phyloP scores from a whole-genome alignment of 2,113 vertebrate genomes.

The Beaufortia kweichowensis region DNA sequence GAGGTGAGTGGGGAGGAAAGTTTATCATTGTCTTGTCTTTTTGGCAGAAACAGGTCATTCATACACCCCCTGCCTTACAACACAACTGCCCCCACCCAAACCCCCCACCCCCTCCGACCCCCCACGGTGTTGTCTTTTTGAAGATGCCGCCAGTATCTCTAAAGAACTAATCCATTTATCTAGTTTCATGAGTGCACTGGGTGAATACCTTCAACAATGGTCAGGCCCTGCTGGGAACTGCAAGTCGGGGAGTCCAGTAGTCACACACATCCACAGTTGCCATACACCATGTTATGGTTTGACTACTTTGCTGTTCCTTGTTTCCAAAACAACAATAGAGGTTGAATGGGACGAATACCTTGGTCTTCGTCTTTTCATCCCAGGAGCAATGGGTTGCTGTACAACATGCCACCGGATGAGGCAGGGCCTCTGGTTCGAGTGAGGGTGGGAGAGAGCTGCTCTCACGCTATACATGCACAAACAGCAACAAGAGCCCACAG shows the following conservation, averaged over 20 bases:
- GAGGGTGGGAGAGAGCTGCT: neutral
- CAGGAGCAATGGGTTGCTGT: slow-evolving; percentile 58
- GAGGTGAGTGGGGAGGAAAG: slow-evolving; percentile 81
- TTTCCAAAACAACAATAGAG: slow-evolving; percentile 60
- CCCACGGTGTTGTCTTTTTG: slow-evolving; percentile 76
- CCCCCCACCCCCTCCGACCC: slow-evolving; percentile 51
- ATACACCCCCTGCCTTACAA: slow-evolving; percentile 74
- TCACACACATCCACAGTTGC: slow-evolving; percentile 69
- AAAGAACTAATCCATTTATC: slow-evolving; percentile 85
- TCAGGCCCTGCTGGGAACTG: slow-evolving; percentile 74
- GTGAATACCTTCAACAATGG: slow-evolving; percentile 77
- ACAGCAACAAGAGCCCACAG: slow-evolving; percentile 67
- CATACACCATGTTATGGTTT: slow-evolving; percentile 66
- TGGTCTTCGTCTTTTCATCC: slow-evolving; percentile 63
- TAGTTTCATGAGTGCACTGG: slow-evolving; percentile 76
- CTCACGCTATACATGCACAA: slow-evolving; percentile 65
- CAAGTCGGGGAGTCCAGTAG: slow-evolving; percentile 73
- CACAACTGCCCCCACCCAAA: slow-evolving; percentile 70
- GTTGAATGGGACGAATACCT: slow-evolving; percentile 58
- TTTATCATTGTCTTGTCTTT: slow-evolving; percentile 87
- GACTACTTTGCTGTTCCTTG: slow-evolving; percentile 61
- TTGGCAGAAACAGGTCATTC: slow-evolving; percentile 79
- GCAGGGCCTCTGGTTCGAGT: slow-evolving; percentile 51
- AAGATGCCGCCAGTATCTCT: slow-evolving; percentile 79
- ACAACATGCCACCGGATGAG: slow-evolving; percentile 64